These are phyloP conservation scores for Drosophila crucigera DNA, from an alignment of 2,888 invertebrate species.

Conservation along the genomic window DNA sequence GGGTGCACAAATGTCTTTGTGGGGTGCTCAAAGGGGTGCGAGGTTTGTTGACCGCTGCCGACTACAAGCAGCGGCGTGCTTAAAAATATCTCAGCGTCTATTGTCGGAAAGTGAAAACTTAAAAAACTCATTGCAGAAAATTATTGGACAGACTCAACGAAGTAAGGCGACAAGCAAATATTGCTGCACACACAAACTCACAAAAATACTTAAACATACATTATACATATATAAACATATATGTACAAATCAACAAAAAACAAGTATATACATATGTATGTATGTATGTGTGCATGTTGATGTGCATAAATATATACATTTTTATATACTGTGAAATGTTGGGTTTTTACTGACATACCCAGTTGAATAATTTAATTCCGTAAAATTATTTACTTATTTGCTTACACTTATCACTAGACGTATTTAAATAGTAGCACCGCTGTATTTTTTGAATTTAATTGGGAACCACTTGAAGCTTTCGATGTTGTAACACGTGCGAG, in stretches of 20 bases:
- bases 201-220: neutral
- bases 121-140: constrained; percentile 1
- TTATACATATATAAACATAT: neutral
- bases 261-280: neutral
- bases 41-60: constrained; percentile 27
- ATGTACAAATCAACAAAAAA: neutral
- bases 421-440: neutral
- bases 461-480: constrained; percentile 61
- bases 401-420: constrained; percentile 19
- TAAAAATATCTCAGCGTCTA: constrained; percentile 33
- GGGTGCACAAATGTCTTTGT: neutral
- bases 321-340: neutral
- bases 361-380: neutral
- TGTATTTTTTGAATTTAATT: neutral
- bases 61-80: constrained; percentile 10
- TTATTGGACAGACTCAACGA: constrained; percentile 26
- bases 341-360: constrained; percentile 11
- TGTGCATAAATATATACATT: neutral
- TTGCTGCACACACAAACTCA: neutral
- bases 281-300: neutral
- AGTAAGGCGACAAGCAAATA: constrained; percentile 17
- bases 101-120: constrained; percentile 12
- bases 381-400: constrained; percentile 4
- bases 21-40: neutral
- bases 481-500: constrained; percentile 54